Evolutionary conservation across 2,113 vertebrate genomes (phyloP).

Genomic region (Hippocampus guttulatus): DNA sequence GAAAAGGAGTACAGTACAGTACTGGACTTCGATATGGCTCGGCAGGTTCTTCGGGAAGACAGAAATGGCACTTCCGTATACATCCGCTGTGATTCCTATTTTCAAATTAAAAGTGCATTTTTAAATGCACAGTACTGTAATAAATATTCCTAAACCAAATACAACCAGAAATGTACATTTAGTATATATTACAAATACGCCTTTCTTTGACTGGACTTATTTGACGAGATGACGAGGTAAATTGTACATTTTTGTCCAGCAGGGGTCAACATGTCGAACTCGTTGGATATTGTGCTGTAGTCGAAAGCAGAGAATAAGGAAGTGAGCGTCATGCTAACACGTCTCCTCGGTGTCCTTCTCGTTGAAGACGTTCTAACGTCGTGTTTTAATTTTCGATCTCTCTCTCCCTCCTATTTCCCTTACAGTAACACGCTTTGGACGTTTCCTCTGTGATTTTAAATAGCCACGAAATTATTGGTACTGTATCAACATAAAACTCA

Average conservation of each 20-base stretch:
- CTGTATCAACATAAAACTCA: neutral
- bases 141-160: neutral
- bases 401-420: neutral
- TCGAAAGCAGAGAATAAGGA: neutral
- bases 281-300: neutral
- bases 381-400: neutral
- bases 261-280: neutral
- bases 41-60: too few species aligned
- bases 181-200: neutral
- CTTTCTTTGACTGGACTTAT: too few species aligned
- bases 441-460: slow-evolving; percentile 28
- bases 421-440: neutral
- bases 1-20: too few species aligned
- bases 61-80: slow-evolving; percentile 30
- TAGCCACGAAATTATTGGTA: neutral
- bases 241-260: too few species aligned
- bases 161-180: neutral
- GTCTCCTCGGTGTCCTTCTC: neutral
- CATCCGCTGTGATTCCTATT: slow-evolving; percentile 19
- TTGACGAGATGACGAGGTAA: too few species aligned
- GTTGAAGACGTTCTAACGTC: neutral
- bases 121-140: neutral
- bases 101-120: slow-evolving; percentile 40
- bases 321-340: neutral
- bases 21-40: too few species aligned